Base-by-base conservation (phyloP, 2,113 vertebrate genomes). In the Alosa alosa region DNA sequence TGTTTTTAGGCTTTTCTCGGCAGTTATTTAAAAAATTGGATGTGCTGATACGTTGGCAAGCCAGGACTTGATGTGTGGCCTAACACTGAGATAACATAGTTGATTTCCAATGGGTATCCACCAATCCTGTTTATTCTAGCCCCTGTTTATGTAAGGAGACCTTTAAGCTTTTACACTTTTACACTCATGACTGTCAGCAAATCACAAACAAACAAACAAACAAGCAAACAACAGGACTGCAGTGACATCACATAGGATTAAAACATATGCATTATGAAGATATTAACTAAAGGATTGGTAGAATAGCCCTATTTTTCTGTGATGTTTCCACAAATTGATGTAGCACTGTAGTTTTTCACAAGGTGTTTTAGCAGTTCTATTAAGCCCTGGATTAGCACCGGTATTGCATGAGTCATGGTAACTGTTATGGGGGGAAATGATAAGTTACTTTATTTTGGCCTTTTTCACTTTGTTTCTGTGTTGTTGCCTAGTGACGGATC, bases 401-500 rank as follows among this genome's bases (percentile, higher is more conserved):
- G 57, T 10, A 25, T 6, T 1, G 6, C 0, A n/a, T 25, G 57
- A 57, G 22, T 25, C 57, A 25, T 25, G n/a, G n/a, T 8, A 72
- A 36, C 64, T 2, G 25, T 31, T 72, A 25, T 49, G 2, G 6
- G 47, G 15, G 4, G 13, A 18, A 17, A 4, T 18, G 52, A 15
- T 55, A 4, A 18, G 15, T 55, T 55, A 55, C 52, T 55, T 55
- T 17, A 64, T 64, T 22, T 25, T n/a, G 6, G n/a, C 57, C 18
- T 44, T 83, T 45, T 39, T 44, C 39, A 13, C 20, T 45, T 1
- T 46, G 20, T 22, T 31, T 41, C 22, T 64, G 44, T 81, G 15
- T 25, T 86, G 83, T 50, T 81, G 52, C 52, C 47, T 91, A 95
- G 95, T 93, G 84, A 92, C 93, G 57, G 92, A 91, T n/a, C 90